Conservation (phyloP, 2,888 invertebrate genomes). For the Scrobipalpa costella region DNA sequence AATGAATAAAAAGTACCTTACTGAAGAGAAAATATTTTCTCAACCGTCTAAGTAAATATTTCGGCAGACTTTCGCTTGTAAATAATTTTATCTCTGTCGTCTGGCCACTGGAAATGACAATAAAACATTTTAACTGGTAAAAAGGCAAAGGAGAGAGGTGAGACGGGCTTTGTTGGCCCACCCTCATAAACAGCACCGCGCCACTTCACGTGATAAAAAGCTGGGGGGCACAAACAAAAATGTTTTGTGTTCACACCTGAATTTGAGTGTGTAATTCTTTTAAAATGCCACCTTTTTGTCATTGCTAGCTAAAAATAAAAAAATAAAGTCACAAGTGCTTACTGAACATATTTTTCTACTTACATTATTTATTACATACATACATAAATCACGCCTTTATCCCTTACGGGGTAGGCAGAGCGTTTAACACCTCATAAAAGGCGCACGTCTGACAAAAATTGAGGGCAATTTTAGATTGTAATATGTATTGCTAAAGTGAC, state of each 20-base stretch:
- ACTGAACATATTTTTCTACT: too few species aligned
- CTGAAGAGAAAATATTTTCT: neutral
- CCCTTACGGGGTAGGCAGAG: too few species aligned
- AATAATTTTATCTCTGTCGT: slow-evolving; percentile 15
- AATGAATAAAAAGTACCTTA: neutral
- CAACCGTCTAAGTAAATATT: slow-evolving; percentile 5
- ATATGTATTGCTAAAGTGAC: too few species aligned
- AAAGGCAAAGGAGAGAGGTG: slow-evolving; percentile 69
- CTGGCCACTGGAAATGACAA: slow-evolving; percentile 34
- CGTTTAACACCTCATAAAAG: too few species aligned
- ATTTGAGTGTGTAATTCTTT: slow-evolving; percentile 6
- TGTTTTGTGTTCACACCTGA: slow-evolving; percentile 6
- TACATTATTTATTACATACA: too few species aligned
- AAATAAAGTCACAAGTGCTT: neutral
- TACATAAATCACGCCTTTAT: too few species aligned
- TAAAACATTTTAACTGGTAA: slow-evolving; percentile 66
- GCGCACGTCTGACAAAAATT: too few species aligned
- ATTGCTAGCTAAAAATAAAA: neutral
- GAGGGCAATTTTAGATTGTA: too few species aligned
- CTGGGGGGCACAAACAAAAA: slow-evolving; percentile 15
- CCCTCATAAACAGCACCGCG: slow-evolving; percentile 33
- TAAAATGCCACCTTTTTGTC: neutral
- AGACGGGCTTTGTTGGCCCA: slow-evolving; percentile 56
- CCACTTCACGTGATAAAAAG: slow-evolving; percentile 15
- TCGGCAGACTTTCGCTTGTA: neutral